Conservation (phyloP, 2,888 invertebrate genomes). For the Drosophila paramelanica region DNA sequence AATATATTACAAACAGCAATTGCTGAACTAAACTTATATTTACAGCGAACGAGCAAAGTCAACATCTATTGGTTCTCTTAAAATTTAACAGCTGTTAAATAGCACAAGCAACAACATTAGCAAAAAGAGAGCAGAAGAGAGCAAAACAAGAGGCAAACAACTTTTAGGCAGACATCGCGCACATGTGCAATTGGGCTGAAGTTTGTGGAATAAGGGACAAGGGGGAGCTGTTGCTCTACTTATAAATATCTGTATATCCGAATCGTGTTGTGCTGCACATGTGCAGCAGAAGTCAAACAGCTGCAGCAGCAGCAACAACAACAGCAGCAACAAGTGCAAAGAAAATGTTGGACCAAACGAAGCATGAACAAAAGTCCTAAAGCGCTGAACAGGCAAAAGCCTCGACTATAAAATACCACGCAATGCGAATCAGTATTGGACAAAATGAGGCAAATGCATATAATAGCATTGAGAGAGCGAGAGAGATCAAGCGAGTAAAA, state of each 20-base stretch:
- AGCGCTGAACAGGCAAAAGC: conserved; percentile 23
- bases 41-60: conserved; percentile 34
- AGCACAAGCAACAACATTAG: conserved; percentile 16
- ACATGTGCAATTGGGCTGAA: conserved; percentile 37
- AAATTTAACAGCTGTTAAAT: conserved; percentile 34
- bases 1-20: conserved; percentile 23
- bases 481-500: too few relatives aligned
- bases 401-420: conserved; percentile 32
- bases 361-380: conserved; percentile 42
- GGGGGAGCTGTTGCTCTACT: conserved; percentile 35
- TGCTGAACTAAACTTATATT: conserved; percentile 34
- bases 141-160: conserved; percentile 14
- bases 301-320: conserved; percentile 4
- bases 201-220: neutral
- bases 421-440: neutral
- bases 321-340: conserved; percentile 38
- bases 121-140: conserved; percentile 2
- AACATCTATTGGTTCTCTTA: conserved; percentile 5
- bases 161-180: conserved; percentile 20
- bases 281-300: conserved; percentile 22
- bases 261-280: conserved; percentile 26
- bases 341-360: conserved; percentile 40
- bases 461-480: neutral
- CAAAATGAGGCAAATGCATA: conserved; percentile 2
- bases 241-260: conserved; percentile 27